Evolutionary conservation across 2,888 invertebrate genomes (phyloP).

Genomic region (Drymonia ruficornis): DNA sequence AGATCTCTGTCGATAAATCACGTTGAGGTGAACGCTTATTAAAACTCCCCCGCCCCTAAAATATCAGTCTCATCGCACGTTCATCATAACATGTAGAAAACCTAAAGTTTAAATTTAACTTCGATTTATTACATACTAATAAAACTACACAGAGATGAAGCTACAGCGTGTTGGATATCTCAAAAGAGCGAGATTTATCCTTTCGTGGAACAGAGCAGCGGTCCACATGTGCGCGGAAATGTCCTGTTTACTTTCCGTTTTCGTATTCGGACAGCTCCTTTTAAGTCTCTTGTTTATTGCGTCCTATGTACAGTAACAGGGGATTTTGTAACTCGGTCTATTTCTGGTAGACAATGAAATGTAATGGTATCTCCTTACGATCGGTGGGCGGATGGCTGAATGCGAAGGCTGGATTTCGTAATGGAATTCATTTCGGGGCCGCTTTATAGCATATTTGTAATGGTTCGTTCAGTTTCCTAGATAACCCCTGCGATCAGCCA

Average conservation of each 20-base stretch:
- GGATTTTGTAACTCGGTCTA: conserved; percentile 67
- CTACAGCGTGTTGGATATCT: conserved; percentile 46
- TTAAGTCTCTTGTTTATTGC: conserved; percentile 65
- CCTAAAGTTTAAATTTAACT: conserved; percentile 31
- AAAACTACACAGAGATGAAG: conserved; percentile 38
- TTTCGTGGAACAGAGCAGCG: conserved; percentile 47
- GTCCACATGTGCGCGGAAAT: conserved; percentile 71
- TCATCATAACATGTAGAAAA: conserved; percentile 36
- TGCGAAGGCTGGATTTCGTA: conserved; percentile 48
- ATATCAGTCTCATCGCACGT: conserved; percentile 28
- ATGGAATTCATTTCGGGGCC: conserved; percentile 41
- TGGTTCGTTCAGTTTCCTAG: conserved; percentile 35
- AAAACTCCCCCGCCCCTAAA: conserved; percentile 49
- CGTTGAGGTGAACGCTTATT: conserved; percentile 60
- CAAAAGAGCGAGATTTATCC: conserved; percentile 51
- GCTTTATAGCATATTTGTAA: conserved; percentile 41
- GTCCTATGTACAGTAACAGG: conserved; percentile 60
- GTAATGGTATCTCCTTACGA: conserved; percentile 50
- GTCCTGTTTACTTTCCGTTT: conserved; percentile 68
- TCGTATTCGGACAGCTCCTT: conserved; percentile 72
- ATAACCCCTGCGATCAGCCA: conserved; percentile 27
- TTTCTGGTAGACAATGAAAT: conserved; percentile 61
- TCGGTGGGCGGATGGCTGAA: conserved; percentile 48
- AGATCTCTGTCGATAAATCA: conserved; percentile 66
- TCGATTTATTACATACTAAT: conserved; percentile 31